Conservation (phyloP, 2,888 invertebrate genomes). For the Bhutanitis thaidina region DNA sequence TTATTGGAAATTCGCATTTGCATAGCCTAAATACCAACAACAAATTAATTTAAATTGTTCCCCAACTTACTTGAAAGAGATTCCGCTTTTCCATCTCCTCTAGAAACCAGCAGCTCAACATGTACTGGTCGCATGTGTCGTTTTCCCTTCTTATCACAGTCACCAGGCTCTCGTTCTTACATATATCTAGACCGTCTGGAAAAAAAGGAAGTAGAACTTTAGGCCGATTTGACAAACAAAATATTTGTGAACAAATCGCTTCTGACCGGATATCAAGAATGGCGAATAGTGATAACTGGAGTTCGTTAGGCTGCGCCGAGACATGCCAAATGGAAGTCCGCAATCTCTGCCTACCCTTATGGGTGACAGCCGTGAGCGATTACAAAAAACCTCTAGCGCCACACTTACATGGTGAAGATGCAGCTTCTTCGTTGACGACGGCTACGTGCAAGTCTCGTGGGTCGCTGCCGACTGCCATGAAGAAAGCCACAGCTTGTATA, state of each 20-base stretch:
- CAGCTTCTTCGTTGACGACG: constrained; percentile 88
- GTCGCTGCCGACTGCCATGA: constrained; percentile 89
- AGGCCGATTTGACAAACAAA: too few relatives aligned
- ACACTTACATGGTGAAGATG: constrained; percentile 60
- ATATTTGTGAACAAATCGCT: too few relatives aligned
- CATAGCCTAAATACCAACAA: too few relatives aligned
- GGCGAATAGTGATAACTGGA: too few relatives aligned
- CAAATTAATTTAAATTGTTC: too few relatives aligned
- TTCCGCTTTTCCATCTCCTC: constrained; percentile 62
- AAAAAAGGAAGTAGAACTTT: neutral
- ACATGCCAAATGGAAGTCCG: too few relatives aligned
- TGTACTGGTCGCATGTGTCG: constrained; percentile 56
- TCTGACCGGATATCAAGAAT: too few relatives aligned
- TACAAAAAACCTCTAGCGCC: too few relatives aligned
- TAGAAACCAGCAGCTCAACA: constrained; percentile 71
- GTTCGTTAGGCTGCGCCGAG: too few relatives aligned
- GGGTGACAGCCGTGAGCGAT: too few relatives aligned
- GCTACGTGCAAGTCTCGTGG: constrained; percentile 86
- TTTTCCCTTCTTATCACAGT: constrained; percentile 43
- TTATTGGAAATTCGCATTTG: too few relatives aligned
- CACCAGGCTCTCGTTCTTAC: constrained; percentile 48
- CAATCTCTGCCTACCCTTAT: too few relatives aligned
- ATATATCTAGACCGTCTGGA: constrained; percentile 59
- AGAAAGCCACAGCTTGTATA: constrained; percentile 88
- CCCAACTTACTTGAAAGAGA: constrained; percentile 42